A percentile compares a stretch with the other conserved stretches of the same genome.
These are phyloP conservation scores for Mormyrus lacerda DNA, from an alignment of 2,113 vertebrate genomes.

Conservation along the genomic window DNA sequence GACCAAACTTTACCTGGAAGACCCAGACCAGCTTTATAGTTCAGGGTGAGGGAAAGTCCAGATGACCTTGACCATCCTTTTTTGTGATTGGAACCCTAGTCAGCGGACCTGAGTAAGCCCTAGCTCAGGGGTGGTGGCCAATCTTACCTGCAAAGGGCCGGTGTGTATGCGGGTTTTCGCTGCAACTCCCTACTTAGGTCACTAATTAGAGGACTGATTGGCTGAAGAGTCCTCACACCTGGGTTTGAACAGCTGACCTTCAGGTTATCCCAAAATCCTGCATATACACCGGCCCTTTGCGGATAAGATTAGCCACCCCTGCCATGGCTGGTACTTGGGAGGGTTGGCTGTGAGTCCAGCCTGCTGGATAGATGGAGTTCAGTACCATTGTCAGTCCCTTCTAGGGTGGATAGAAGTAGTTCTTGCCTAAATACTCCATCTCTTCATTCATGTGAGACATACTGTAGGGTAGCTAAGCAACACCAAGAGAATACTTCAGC, in stretches of 20 bases:
- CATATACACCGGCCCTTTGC: too few relatives aligned
- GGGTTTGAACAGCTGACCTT: too few relatives aligned
- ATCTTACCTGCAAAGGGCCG: too few relatives aligned
- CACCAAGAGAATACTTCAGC: background rate
- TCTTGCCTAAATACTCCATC: background rate
- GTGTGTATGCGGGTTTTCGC: too few relatives aligned
- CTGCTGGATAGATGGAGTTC: background rate
- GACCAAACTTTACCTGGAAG: background rate
- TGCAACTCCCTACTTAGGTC: too few relatives aligned
- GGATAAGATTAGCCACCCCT: too few relatives aligned
- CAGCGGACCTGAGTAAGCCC: background rate
- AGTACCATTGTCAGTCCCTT: background rate
- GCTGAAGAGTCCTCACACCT: too few relatives aligned
- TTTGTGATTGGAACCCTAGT: background rate
- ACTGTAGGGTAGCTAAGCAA: background rate
- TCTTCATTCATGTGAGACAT: background rate
- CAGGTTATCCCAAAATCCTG: too few relatives aligned
- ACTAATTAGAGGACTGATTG: too few relatives aligned
- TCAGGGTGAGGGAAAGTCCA: background rate
- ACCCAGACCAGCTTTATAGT: background rate
- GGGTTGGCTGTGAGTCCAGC: background rate
- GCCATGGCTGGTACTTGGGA: background rate
- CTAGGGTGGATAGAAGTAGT: background rate
- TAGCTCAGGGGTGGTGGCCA: too few relatives aligned
- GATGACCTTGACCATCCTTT: background rate